Percentiles rank a stretch among this genome's conserved stretches.
These are phyloP conservation scores for Numida meleagris DNA, from an alignment of 2,113 vertebrate species.

Conservation along the genomic window DNA sequence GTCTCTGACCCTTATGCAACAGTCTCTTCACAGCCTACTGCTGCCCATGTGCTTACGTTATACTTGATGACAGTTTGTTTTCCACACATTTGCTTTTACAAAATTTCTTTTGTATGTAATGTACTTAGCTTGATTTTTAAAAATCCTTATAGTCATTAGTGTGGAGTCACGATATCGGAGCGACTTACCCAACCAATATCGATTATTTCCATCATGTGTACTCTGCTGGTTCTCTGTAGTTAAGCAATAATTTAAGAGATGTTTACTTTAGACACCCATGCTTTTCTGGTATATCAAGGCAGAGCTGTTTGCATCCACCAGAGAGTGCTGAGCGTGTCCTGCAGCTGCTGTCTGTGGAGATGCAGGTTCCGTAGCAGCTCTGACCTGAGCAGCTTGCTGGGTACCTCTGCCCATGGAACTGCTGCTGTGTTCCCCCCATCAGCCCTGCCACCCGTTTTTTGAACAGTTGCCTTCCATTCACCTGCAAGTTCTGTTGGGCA, in stretches of 20 bases:
- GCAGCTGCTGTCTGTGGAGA: neutral
- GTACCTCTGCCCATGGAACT: neutral
- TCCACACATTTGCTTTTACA: neutral
- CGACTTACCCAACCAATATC: neutral
- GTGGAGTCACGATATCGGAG: neutral
- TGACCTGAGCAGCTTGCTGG: neutral
- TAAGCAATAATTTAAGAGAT: neutral
- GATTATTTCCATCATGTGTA: neutral
- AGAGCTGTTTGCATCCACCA: neutral
- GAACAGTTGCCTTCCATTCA: neutral
- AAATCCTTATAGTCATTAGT: neutral
- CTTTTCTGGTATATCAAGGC: neutral
- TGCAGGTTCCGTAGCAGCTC: neutral
- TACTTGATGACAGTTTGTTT: neutral
- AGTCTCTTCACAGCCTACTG: neutral
- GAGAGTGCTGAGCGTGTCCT: neutral
- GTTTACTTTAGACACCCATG: neutral
- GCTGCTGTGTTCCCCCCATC: neutral
- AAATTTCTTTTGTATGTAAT: neutral
- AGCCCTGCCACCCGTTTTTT: neutral
- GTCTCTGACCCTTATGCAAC: neutral
- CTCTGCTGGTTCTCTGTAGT: neutral
- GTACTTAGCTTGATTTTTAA: neutral
- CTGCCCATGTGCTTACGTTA: neutral
- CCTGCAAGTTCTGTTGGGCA: neutral